These are phyloP conservation scores for Calliopsis andreniformis DNA, from an alignment of 1,140 invertebrate genomes.

Conservation along the genomic window DNA sequence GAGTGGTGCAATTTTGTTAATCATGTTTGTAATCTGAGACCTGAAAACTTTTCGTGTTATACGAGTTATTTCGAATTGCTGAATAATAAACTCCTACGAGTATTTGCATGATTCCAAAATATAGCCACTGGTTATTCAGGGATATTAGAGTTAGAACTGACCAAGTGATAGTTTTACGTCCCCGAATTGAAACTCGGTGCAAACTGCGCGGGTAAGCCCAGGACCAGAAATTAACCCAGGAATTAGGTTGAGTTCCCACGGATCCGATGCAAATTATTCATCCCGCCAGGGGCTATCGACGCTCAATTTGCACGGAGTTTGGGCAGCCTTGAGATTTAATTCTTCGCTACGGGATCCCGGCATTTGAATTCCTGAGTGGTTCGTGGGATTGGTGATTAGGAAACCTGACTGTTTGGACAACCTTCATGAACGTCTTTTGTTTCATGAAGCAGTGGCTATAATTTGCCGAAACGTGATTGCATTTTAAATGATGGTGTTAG, in stretches of 20 bases:
- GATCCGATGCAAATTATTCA: constrained; percentile 63
- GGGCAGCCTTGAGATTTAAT: constrained; percentile 58
- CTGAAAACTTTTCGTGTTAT: too few relatives aligned
- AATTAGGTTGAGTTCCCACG: constrained; percentile 53
- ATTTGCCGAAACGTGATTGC: neutral
- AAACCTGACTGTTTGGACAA: constrained; percentile 39
- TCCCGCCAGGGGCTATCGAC: constrained; percentile 56
- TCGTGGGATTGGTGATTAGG: constrained; percentile 43
- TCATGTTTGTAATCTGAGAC: too few relatives aligned
- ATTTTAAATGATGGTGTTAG: neutral
- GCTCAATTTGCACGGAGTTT: constrained; percentile 59
- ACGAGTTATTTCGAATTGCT: too few relatives aligned
- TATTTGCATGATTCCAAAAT: too few relatives aligned
- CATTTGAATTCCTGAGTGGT: constrained; percentile 56
- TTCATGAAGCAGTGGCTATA: neutral
- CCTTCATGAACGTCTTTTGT: constrained; percentile 11
- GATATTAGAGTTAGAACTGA: too few relatives aligned
- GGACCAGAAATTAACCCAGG: constrained; percentile 52
- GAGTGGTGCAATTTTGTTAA: too few relatives aligned
- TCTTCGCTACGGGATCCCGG: constrained; percentile 38
- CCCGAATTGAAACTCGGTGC: constrained; percentile 16
- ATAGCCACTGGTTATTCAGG: neutral
- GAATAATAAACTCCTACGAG: too few relatives aligned
- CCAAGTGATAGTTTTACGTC: neutral
- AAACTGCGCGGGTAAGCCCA: constrained; percentile 35